phyloP scores from a whole-genome alignment of 2,797 vertebrate genomes.

The Onychomys torridus region DNA sequence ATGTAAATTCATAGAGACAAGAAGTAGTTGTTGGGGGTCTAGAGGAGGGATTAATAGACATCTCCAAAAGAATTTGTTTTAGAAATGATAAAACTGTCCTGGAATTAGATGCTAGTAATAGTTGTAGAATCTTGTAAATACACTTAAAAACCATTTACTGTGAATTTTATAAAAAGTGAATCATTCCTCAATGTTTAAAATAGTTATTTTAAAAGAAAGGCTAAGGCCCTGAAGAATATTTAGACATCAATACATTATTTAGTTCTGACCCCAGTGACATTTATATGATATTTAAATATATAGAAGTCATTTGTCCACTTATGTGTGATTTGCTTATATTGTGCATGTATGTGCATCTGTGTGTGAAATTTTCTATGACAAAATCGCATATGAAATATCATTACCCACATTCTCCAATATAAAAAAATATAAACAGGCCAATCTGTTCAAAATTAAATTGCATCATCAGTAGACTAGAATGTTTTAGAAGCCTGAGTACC shows the following conservation, averaged over 20 bases:
- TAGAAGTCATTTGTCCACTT: background rate
- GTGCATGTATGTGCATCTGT: background rate
- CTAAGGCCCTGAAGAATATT: background rate
- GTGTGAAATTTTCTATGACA: background rate
- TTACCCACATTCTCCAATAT: background rate
- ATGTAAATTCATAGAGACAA: background rate
- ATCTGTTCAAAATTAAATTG: background rate
- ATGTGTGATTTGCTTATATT: background rate
- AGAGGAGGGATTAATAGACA: background rate
- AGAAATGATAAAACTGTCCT: slow-evolving; percentile 1
- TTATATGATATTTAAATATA: background rate
- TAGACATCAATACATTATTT: background rate
- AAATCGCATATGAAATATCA: background rate
- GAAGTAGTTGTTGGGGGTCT: background rate
- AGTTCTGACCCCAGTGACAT: background rate
- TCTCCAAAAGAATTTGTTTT: background rate
- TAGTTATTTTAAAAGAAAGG: background rate
- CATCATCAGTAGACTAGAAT: background rate
- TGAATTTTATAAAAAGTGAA: background rate
- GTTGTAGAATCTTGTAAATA: background rate
- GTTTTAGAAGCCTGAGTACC: background rate
- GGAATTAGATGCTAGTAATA: background rate
- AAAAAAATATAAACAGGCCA: background rate
- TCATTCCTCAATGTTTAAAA: background rate
- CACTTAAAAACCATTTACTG: background rate